Percentiles rank a stretch among this genome's conserved stretches.
Evolutionary conservation across 2,888 invertebrate genomes (phyloP).

Genomic region (Ephialtes manifestator): DNA sequence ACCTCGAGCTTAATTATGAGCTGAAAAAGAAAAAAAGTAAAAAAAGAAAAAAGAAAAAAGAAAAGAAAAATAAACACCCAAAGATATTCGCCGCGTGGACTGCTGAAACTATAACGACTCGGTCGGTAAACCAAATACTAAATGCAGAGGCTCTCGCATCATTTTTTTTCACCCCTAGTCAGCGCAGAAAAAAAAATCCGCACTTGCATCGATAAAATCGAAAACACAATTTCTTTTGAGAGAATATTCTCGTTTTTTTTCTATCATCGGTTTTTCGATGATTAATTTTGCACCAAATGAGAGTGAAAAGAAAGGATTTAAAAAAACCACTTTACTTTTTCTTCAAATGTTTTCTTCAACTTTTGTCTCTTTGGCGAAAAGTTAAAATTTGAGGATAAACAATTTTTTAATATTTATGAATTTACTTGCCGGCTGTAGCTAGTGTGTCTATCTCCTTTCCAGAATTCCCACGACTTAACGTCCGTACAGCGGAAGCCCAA

Average conservation of each 20-base stretch:
- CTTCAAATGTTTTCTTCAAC: constrained; percentile 50
- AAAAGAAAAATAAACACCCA: constrained; percentile 69
- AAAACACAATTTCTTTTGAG: background rate
- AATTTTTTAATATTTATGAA: constrained; percentile 52
- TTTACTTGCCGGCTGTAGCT: constrained; percentile 85
- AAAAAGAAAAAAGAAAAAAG: constrained; percentile 47
- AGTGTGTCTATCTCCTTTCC: constrained; percentile 85
- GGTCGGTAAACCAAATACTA: constrained; percentile 69
- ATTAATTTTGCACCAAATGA: constrained; percentile 14
- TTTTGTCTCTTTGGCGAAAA: constrained; percentile 47
- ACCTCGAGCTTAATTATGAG: constrained; percentile 47
- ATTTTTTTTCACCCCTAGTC: constrained; percentile 68
- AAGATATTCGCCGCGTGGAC: constrained; percentile 73
- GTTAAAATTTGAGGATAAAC: constrained; percentile 24
- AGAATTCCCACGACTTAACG: constrained; percentile 85
- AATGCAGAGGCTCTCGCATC: constrained; percentile 75
- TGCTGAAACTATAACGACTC: constrained; percentile 60
- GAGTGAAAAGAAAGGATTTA: constrained; percentile 7
- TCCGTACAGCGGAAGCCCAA: constrained; percentile 84
- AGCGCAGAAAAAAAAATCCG: constrained; percentile 62
- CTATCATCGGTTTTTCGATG: constrained; percentile 14
- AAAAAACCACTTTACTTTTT: constrained; percentile 57
- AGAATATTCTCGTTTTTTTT: background rate
- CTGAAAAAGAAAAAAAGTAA: constrained; percentile 41
- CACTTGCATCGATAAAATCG: constrained; percentile 59